These are phyloP conservation scores for Aphelocoma californica DNA, from an alignment of 2,797 vertebrate genomes.

Conservation along the genomic window DNA sequence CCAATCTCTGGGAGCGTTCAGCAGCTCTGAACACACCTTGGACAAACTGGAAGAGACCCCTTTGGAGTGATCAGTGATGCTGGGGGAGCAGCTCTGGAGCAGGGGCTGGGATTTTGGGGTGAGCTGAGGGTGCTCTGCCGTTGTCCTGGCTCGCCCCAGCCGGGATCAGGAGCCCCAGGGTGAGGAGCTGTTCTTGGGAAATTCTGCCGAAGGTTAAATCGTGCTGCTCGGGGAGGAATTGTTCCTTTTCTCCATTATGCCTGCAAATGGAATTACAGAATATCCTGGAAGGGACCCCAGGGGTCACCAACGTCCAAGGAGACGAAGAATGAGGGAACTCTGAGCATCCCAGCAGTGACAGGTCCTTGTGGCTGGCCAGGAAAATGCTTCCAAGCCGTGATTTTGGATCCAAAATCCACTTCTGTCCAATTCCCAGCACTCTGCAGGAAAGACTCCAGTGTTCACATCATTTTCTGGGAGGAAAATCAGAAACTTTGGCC, in stretches of 20 bases:
- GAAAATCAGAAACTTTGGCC: neutral
- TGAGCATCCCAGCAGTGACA: neutral
- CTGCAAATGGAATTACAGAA: neutral
- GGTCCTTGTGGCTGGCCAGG: neutral
- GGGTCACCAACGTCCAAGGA: neutral
- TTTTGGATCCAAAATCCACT: neutral
- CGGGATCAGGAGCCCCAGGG: neutral
- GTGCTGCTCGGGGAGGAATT: neutral
- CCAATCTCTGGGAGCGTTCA: neutral
- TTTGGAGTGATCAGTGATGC: neutral
- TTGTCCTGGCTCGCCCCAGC: neutral
- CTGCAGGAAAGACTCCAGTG: neutral
- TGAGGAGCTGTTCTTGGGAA: neutral
- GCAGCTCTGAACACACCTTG: neutral
- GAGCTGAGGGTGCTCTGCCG: neutral
- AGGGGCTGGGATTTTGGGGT: neutral
- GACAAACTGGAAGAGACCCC: neutral
- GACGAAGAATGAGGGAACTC: neutral
- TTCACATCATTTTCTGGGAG: neutral
- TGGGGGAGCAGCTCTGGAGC: neutral
- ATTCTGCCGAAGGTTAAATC: neutral
- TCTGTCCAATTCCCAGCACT: neutral
- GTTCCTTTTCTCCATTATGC: neutral
- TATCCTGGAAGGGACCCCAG: neutral
- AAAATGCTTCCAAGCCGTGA: neutral